Percentiles rank a stretch among this genome's conserved stretches.
These are phyloP conservation scores for Acanthosepion pharaonis DNA, from an alignment of 2,888 invertebrate species.

Conservation along the genomic window DNA sequence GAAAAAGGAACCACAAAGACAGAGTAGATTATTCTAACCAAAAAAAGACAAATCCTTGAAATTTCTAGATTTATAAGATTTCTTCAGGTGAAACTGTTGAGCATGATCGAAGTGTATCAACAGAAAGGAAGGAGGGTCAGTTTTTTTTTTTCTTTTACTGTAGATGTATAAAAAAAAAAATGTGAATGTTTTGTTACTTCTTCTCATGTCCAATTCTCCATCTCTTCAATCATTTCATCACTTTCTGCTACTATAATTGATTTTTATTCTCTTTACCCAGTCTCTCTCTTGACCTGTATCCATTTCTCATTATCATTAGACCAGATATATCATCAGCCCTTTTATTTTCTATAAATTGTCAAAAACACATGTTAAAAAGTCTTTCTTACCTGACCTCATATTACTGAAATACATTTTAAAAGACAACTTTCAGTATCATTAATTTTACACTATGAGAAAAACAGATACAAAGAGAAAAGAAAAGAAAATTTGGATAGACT, in stretches of 20 bases:
- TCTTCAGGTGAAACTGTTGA: neutral
- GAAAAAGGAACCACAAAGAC: neutral
- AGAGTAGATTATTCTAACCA: neutral
- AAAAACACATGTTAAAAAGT: neutral
- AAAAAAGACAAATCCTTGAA: neutral
- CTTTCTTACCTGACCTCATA: neutral
- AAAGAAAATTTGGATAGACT: neutral
- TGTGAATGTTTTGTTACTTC: neutral
- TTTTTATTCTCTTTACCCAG: neutral
- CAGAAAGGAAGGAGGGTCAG: neutral
- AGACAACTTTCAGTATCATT: slow-evolving; percentile 13
- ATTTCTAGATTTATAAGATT: neutral
- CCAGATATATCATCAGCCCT: neutral
- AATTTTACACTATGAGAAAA: neutral
- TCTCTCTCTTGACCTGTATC: neutral
- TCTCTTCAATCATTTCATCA: neutral
- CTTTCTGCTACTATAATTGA: neutral
- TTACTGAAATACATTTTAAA: neutral
- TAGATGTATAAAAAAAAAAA: neutral
- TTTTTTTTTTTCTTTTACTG: neutral
- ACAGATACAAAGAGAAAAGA: neutral
- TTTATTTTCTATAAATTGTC: neutral
- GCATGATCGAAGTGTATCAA: neutral
- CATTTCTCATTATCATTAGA: neutral
- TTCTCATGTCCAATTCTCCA: neutral